These are phyloP conservation scores for Stegodyphus dumicola DNA, from an alignment of 1,140 invertebrate genomes.

Conservation along the genomic window DNA sequence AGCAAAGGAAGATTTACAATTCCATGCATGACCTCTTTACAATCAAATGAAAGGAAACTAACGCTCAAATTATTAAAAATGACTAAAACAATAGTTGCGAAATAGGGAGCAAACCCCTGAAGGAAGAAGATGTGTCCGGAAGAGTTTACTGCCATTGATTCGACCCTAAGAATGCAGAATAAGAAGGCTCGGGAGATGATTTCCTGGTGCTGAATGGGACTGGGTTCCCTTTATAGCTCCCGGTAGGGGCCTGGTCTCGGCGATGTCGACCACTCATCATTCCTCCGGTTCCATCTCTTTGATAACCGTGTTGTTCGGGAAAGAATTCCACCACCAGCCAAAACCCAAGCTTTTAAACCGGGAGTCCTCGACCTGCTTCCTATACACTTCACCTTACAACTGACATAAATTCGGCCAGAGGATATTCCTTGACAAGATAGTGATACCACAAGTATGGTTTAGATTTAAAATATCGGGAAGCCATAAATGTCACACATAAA, in stretches of 20 bases:
- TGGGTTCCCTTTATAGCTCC: constrained; percentile 58
- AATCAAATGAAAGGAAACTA: too few relatives aligned
- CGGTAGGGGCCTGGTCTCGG: constrained; percentile 31
- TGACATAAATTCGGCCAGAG: neutral
- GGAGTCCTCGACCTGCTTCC: neutral
- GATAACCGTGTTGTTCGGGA: neutral
- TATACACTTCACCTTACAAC: too few relatives aligned
- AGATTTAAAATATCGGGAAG: too few relatives aligned
- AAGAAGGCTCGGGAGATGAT: constrained; percentile 56
- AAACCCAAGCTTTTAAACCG: neutral
- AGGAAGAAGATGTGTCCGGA: constrained; percentile 29
- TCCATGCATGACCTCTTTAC: too few relatives aligned
- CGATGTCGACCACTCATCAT: constrained; percentile 33
- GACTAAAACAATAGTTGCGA: too few relatives aligned
- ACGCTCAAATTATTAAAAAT: too few relatives aligned
- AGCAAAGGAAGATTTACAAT: too few relatives aligned
- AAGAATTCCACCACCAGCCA: too few relatives aligned
- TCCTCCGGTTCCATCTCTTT: constrained; percentile 3
- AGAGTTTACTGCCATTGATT: constrained; percentile 60
- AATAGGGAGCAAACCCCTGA: neutral
- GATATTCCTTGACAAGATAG: neutral
- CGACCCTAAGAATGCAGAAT: constrained; percentile 55
- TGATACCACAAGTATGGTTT: too few relatives aligned
- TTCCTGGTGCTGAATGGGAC: constrained; percentile 51
- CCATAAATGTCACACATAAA: too few relatives aligned